Conservation (phyloP, 2,113 vertebrate genomes). For the Pionites leucogaster region DNA sequence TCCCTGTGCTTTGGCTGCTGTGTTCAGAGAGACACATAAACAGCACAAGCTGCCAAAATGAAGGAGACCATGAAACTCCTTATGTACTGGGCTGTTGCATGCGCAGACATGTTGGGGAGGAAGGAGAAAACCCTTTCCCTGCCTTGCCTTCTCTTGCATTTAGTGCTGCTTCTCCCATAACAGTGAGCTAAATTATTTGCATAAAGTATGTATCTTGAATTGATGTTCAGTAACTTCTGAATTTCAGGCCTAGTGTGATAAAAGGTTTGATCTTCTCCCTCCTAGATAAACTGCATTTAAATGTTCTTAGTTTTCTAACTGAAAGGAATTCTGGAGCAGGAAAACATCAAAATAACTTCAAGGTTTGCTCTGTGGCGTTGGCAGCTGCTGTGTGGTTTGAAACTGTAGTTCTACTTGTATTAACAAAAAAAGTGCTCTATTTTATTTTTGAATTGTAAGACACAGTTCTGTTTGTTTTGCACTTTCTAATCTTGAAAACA, state of each 20-base stretch:
- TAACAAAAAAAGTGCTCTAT: neutral
- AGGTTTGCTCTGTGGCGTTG: neutral
- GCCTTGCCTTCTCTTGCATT: neutral
- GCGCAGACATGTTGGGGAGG: neutral
- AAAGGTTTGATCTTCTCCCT: neutral
- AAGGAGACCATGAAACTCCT: neutral
- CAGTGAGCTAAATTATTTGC: neutral
- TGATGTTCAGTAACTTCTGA: neutral
- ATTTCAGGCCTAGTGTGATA: neutral
- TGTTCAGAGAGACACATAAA: neutral
- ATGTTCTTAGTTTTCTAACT: neutral
- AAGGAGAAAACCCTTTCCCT: neutral
- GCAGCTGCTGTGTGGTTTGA: neutral
- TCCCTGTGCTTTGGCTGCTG: neutral
- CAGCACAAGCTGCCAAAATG: neutral
- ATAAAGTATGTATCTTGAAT: neutral
- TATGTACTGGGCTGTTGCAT: neutral
- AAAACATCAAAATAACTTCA: neutral
- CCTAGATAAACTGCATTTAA: neutral
- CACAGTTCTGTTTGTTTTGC: constrained; percentile 16
- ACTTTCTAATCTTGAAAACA: constrained; percentile 16
- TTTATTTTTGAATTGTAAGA: neutral
- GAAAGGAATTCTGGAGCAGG: neutral
- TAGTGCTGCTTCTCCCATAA: neutral
- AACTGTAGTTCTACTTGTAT: neutral